Conservation (phyloP, 2,113 vertebrate genomes). For the Parus major region DNA sequence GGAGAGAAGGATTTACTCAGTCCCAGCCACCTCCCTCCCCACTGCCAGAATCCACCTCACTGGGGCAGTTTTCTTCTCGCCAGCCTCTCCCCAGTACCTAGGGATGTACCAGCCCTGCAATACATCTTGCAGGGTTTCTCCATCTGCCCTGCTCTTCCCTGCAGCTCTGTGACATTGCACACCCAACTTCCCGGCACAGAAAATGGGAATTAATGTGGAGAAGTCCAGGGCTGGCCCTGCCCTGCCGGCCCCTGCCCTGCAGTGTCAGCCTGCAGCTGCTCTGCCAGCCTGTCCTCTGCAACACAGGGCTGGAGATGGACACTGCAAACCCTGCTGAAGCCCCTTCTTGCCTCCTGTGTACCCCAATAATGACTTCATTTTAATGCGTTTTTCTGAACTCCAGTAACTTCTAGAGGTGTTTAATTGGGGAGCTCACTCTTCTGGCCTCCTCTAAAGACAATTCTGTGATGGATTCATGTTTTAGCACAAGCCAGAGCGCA, state of each 20-base stretch:
- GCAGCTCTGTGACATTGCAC: background rate
- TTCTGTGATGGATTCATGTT: background rate
- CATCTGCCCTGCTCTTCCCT: background rate
- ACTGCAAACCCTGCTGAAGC: background rate
- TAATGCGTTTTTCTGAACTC: background rate
- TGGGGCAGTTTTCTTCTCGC: background rate
- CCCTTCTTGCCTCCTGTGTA: background rate
- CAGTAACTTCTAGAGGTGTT: background rate
- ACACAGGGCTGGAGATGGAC: background rate
- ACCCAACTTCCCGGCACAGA: background rate
- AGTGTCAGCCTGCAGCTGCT: background rate
- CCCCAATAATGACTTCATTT: background rate
- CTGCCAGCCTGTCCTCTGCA: background rate
- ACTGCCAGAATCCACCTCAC: accelerated
- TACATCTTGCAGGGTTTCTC: background rate
- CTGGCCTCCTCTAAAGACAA: background rate
- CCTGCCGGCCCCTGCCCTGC: background rate
- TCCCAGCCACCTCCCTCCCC: background rate
- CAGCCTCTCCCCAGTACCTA: background rate
- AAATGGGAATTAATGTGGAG: background rate
- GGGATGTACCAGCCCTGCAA: background rate
- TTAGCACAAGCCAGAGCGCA: background rate
- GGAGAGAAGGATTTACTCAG: background rate
- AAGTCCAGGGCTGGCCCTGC: background rate
- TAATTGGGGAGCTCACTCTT: background rate